Percentiles rank a stretch among this genome's conserved stretches.
phyloP scores from a whole-genome alignment of 2,888 invertebrate genomes.

The Nomada lathburiana region DNA sequence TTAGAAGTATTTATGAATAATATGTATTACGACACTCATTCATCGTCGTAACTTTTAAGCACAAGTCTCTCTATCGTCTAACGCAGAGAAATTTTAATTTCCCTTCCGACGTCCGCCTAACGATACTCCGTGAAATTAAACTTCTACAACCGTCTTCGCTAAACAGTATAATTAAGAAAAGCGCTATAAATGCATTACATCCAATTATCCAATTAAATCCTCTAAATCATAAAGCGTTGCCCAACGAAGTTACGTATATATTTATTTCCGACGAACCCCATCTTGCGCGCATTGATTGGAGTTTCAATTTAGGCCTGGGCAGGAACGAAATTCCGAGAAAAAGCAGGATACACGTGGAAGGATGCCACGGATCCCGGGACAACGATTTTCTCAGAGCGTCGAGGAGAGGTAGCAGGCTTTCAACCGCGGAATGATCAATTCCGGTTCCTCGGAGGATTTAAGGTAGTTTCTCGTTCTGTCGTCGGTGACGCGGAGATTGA shows the following conservation, averaged over 20 bases:
- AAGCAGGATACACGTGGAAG: neutral
- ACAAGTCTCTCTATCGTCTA: too few relatives aligned
- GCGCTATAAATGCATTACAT: neutral
- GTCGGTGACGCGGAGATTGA: constrained; percentile 58
- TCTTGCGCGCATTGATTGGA: constrained; percentile 4
- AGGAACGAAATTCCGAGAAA: constrained; percentile 9
- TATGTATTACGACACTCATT: too few relatives aligned
- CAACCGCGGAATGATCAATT: constrained; percentile 65
- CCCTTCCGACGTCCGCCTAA: too few relatives aligned
- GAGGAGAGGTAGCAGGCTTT: constrained; percentile 49
- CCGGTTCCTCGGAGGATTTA: constrained; percentile 57
- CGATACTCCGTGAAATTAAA: too few relatives aligned
- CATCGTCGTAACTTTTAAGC: too few relatives aligned
- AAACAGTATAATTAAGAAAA: too few relatives aligned
- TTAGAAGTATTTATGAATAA: too few relatives aligned
- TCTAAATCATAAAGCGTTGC: neutral
- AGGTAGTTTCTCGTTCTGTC: constrained; percentile 61
- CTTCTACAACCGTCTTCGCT: too few relatives aligned
- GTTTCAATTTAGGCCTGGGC: neutral
- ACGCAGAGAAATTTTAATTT: too few relatives aligned
- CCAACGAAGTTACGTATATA: neutral
- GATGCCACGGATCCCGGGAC: constrained; percentile 24
- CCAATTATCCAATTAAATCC: neutral
- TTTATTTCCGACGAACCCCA: neutral
- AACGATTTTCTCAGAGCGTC: constrained; percentile 43